Evolutionary conservation across 2,888 invertebrate genomes (phyloP).

Genomic region (Esperia sulphurella): DNA sequence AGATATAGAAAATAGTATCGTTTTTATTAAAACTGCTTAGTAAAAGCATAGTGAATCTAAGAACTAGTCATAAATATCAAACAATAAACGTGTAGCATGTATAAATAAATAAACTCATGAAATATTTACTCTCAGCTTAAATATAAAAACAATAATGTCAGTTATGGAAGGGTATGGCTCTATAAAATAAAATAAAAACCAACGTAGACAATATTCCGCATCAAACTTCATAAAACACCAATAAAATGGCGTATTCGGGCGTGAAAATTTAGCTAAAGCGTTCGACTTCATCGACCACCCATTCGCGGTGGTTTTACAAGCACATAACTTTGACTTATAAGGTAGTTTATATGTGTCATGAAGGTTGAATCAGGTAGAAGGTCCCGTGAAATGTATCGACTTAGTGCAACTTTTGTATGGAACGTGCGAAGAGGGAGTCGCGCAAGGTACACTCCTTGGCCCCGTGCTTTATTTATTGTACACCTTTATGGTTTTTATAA

Average conservation of each 20-base stretch:
- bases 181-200: conserved; percentile 18
- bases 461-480: conserved; percentile 27
- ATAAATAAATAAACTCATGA: no score
- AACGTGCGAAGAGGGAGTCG: conserved; percentile 70
- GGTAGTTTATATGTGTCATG: conserved; percentile 43
- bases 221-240: conserved; percentile 25
- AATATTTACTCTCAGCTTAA: no score
- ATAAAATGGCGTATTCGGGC: conserved; percentile 12
- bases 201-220: conserved; percentile 4
- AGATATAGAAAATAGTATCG: no score
- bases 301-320: conserved; percentile 35
- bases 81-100: no score
- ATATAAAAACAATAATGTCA: no score
- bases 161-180: background rate
- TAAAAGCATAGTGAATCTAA: no score
- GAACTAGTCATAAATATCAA: no score
- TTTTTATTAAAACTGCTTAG: no score
- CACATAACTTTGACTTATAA: conserved; percentile 38
- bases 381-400: conserved; percentile 72
- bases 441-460: conserved; percentile 56
- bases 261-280: conserved; percentile 36
- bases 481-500: conserved; percentile 20
- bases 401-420: conserved; percentile 72
- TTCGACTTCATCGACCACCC: conserved; percentile 55
- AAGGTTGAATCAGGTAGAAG: conserved; percentile 67